Evolutionary conservation across 2,113 vertebrate species (phyloP), one percentile per base, ranked within the genome.

Genomic region (Scalopus aquaticus): DNA sequence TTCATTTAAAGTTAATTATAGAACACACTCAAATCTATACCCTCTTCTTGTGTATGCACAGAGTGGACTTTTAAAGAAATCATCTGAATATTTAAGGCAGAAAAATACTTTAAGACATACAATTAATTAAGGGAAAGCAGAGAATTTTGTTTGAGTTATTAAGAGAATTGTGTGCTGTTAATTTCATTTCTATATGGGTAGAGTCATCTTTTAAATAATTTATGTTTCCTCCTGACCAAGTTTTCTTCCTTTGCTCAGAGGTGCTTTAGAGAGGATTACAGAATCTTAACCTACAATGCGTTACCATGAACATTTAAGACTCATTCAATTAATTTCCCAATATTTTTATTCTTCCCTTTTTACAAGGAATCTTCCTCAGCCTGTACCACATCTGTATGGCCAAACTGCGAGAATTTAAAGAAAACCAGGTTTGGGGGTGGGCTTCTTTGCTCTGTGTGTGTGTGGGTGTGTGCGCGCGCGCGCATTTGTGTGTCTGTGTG

Each of bases 61-160:
- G 58, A 80, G 46, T 95, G 72, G 70, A 80, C 70, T 73, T 56
- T 51, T 56, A 74, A 90, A 78, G 87, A 93, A 93, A 91, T 88
- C 49, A 39, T 46, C 77, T 88, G 93, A 93, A 16, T 91, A 87
- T 91, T 91, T 95, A 80, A 88, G 62, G 54, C 32, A 90, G 62
- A 94, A 95, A 93, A 90, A 94, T 72, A 87, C 90, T 88, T 96
- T 72, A 86, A 97, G 77, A 93, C 80, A 88, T 62, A 74, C 86
- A 94, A 80, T 44, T 95, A 80, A 94, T 95, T 94, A 94, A 92
- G 32, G 42, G 30, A 78, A 96, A 69, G 80, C 37, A 24, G 76
- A 93, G 77, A 86, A 87, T 94, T 96, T 62, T 97, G 92, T 97
- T 96, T 96, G 93, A 79, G 56, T 95, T 96, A 93, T 93, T 86